Base-by-base conservation (phyloP, 2,113 vertebrate genomes). In the Pterocles orientalis region DNA sequence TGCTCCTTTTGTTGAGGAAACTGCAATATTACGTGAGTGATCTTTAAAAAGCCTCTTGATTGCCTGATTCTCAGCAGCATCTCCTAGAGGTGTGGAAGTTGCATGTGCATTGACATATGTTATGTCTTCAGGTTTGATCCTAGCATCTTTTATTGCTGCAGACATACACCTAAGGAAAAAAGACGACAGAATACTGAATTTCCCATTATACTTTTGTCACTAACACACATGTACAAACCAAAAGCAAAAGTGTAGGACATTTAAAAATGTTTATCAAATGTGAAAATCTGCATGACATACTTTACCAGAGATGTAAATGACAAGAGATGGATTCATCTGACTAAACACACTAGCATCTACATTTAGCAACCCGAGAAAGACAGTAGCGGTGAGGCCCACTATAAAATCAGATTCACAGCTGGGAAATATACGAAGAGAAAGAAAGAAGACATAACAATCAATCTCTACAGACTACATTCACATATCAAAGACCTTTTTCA, bases 1-100 rank as follows among this genome's bases (percentile, higher is more conserved):
- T 69, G 99, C 99, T 88, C 99, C 99, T 86, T 99, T 99, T 14
- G 99, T 99, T 43, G 99, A 99, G n/a, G 99, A 99, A 28, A 99
- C 95, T 0, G 99, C 98, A 88, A 99, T 96, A 15, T 83, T 92
- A 28, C 21, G 28, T 0, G 97, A 88, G 7, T 98, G 98, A 36
- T 95, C 94, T 93, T 96, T 97, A 96, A 99, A 99, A 73, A 99
- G 98, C 80, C 97, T 98, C 95, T 99, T 99, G 84, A 99, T 98
- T 45, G 99, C 99, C 47, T 97, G 96, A 77, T 99, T 99, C 97
- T 99, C 99, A 51, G 99, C 99, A 28, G 99, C 99, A 18, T 99
- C 99, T 33, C 99, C 99, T 78, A 99, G 86, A 14, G 99, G 99
- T 1, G 99, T 99, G 61, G 99, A 99, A 34, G 99, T 99, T 85